Base-by-base conservation (phyloP, 2,888 invertebrate species). In the Daptonema setosum region DNA sequence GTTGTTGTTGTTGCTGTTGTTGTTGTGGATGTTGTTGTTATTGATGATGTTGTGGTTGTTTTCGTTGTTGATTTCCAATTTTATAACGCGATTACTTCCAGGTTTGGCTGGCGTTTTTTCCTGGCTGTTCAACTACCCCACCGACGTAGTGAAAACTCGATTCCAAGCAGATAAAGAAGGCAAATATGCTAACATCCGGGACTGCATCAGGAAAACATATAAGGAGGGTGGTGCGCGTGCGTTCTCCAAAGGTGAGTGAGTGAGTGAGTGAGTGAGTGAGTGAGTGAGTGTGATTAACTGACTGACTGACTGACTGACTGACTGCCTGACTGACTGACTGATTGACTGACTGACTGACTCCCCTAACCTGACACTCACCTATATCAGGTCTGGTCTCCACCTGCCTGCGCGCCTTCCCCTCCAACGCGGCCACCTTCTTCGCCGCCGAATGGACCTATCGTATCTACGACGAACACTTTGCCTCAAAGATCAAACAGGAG, bases 341-440 rank as follows among this genome's bases (percentile, higher is more conserved):
- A n/a, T n/a, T n/a, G n/a, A n/a, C n/a, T n/a, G n/a, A n/a, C n/a
- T n/a, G n/a, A n/a, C n/a, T n/a, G n/a, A n/a, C n/a, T n/a, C 11
- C 35, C 17, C 17, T 35, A 35, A 17, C 8, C 35, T 17, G 17
- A 35, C 35, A 17, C 8, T 35, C n/a, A n/a, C n/a, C n/a, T n/a
- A n/a, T n/a, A n/a, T n/a, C n/a, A n/a, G 88, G 88, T 0, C 68
- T 88, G 1, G 78, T 78, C 25, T 82, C 87, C 1, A 83, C 87
- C 1, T 72, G 87, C 47, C 67, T 87, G 52, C 78, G 91, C 50
- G 88, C 91, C 0, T 90, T 91, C 72, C 85, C 90, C 1, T 83
- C 84, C 60, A 91, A 93, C 70, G 91, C 88, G 0, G 86, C 85
- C 2, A 87, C 86, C 59, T 90, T 91, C 71, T 79, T 84, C 35